Evolutionary conservation across 2,797 vertebrate genomes (phyloP), one percentile per base, ranked within the genome.

Genomic region (Sitta carolinensis): DNA sequence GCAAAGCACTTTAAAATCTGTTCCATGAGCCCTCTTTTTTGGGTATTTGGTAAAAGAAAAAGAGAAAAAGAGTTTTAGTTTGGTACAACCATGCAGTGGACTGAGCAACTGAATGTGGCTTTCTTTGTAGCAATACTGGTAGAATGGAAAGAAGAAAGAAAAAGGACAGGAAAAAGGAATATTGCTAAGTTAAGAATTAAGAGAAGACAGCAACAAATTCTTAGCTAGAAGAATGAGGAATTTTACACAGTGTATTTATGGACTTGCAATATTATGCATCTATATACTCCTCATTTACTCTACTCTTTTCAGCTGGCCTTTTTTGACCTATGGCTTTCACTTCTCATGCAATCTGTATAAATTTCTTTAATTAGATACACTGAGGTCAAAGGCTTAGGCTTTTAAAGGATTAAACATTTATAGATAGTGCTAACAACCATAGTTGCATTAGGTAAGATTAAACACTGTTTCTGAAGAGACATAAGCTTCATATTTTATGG

Each of bases 301-400:
- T 25, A 42, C 43, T 81, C 23, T 55, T 84, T 87, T 89, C 84
- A 64, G 32, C 17, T 64, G 40, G n/a, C 75, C 69, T 89, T 72
- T 12, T 57, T 66, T 94, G 81, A 43, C 90, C 75, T 58, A 45
- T 85, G 89, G 51, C 43, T 94, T 95, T 80, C 38, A 80, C 54
- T 92, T 84, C 58, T 81, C 42, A 51, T 75, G 58, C 43, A 59
- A 70, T 87, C 57, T 90, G 47, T 85, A 76, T 45, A 88, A 88
- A 86, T 95, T 87, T 61, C 68, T 83, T 95, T 95, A 92, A 94
- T 96, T 81, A 92, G 75, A 90, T 74, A 89, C 62, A 69, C 29
- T 78, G 47, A 85, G 66, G 78, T 57, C n/a, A 84, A 93, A 73
- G 61, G 30, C n/a, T 64, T 64, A 85, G 36, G 59, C 84, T 94